Base-by-base conservation (phyloP, 2,113 vertebrate species). In the Misgurnus mizolepis region DNA sequence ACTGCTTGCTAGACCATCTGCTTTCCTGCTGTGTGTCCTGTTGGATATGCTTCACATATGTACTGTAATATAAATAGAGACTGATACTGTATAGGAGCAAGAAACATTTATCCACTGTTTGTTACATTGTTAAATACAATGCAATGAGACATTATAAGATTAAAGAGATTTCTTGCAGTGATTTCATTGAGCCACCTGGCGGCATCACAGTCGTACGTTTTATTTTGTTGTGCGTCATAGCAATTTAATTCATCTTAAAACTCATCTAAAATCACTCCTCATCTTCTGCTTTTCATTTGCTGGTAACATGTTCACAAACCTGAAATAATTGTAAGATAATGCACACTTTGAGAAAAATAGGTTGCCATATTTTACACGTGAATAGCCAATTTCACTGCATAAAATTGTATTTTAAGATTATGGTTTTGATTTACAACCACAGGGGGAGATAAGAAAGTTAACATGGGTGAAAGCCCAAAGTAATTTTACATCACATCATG, bases 1-100 rank as follows among this genome's bases (percentile, higher is more conserved):
- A 70, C 72, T 56, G 60, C 60, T 65, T 62, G 61, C 49, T 17
- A 7, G 34, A 45, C 49, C 79, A 73, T 73, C 79, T 73, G 69
- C 58, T 73, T 60, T 64, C 78, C 68, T n/a, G 47, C 56, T 17
- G 56, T 69, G 66, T 78, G 39, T 34, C 22, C 18, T 6, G 18
- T 78, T 56, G 18, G 17, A n/a, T 27, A 47, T 7, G 39, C 64
- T 47, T 68, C 65, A 78, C 11, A 68, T 14, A 5, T 53, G 4
- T 15, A 7, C 12, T 47, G 22, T 67, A 40, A 43, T 34, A 34
- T 34, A 34, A 34, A 34, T 34, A 2, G 27, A 34, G 27, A 34
- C 27, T 34, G 27, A 1, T 34, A 34, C 27, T 3, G 3, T 3
- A 34, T 34, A 34, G 27, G 27, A 34, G 27, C 27, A 34, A 3